These are phyloP conservation scores for Hippocampus kuda DNA, from an alignment of 2,797 vertebrate species.

Conservation along the genomic window DNA sequence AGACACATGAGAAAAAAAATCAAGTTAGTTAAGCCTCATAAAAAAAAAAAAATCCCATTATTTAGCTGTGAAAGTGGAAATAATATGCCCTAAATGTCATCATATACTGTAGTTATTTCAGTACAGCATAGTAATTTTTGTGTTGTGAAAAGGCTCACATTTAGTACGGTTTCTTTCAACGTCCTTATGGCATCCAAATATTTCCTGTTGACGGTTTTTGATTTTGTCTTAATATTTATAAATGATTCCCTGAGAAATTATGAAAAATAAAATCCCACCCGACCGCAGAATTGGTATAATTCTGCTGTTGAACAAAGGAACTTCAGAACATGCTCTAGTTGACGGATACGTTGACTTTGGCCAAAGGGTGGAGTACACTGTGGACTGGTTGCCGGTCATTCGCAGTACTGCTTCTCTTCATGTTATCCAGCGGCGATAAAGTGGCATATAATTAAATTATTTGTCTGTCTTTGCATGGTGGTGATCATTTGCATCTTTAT, in stretches of 20 bases:
- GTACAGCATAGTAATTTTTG: not conserved
- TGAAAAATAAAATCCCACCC: not conserved
- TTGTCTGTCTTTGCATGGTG: not conserved
- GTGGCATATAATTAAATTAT: not conserved
- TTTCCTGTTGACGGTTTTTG: not conserved
- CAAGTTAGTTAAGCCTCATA: not conserved
- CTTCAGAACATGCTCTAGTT: too few species aligned
- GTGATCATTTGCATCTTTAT: not conserved
- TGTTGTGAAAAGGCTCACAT: not conserved
- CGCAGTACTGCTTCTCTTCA: too few species aligned
- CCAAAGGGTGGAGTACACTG: too few species aligned
- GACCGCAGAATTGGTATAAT: not conserved
- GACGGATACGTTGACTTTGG: too few species aligned
- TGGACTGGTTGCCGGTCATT: too few species aligned
- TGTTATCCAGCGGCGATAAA: not conserved
- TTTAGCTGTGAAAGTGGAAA: not conserved
- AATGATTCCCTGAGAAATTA: not conserved
- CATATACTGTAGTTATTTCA: not conserved
- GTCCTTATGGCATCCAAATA: not conserved
- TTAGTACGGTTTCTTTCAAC: not conserved
- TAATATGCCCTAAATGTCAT: not conserved
- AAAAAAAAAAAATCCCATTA: not conserved
- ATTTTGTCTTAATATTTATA: not conserved
- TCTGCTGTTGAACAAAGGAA: too few species aligned
- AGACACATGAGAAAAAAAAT: conserved; percentile 20